Base-by-base conservation (phyloP, 2,888 invertebrate species). In the Octodonta nipae region DNA sequence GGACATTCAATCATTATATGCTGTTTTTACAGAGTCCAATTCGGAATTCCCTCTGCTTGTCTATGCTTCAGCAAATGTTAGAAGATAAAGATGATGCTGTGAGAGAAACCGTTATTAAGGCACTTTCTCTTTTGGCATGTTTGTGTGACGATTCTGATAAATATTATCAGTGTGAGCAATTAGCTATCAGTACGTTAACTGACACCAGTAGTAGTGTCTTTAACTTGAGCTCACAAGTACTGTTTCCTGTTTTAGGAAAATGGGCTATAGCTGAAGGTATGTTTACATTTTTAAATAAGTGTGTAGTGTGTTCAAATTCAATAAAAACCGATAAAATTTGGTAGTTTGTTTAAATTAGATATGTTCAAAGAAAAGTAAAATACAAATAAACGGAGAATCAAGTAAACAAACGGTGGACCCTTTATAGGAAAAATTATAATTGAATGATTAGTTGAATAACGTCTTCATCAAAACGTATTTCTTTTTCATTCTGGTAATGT, bases 21-120 rank as follows among this genome's bases (percentile, higher is more conserved):
- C 5, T 26, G 6, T 2, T 35, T 34, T 56, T 60, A 15, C 51
- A 71, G 63, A 66, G 66, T 48, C 66, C 70, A 24, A 70, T 78
- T 24, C 61, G 77, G 20, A 74, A 75, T 48, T 80, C 78, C 0
- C 56, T 79, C 16, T 68, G 79, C 52, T 59, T 79, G 27, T 77
- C 78, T 7, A 78, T 80, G 71, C 58, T 80, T 20, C 75, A 77
- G 48, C 79, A 80, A 61, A 71, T 80, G 71, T 54, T 77, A 33
- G 77, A 78, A 43, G 80, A 80, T 48, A 69, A 70, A 42, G 73
- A 74, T 42, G 68, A 73, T 13, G 50, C 57, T 28, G 76, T 79
- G 2, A 57, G 77, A 39, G 68, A 67, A 38, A 67, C 70, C n/a
- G 72, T 71, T 5, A 66, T 77, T 3, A 64, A 65, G 44, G 75